These are phyloP conservation scores for Lycodopsis pacificus DNA, from an alignment of 2,797 vertebrate species.

Conservation along the genomic window DNA sequence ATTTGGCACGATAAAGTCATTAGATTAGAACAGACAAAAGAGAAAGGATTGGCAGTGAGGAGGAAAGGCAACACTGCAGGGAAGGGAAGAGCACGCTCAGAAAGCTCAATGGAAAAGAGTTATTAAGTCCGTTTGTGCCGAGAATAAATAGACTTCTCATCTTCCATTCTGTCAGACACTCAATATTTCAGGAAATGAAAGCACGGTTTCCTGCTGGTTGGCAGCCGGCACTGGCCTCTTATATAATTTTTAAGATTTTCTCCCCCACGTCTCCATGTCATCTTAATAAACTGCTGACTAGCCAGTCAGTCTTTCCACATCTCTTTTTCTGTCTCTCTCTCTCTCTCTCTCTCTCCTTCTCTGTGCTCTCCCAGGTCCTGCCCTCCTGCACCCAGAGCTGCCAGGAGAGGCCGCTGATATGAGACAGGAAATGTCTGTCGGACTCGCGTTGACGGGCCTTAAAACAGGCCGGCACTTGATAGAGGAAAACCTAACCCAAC, in stretches of 20 bases:
- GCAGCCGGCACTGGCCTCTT: constrained; percentile 1
- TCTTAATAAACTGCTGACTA: constrained; percentile 33
- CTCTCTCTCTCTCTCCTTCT: background rate
- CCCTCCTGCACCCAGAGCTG: constrained; percentile 37
- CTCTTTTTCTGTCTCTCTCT: background rate
- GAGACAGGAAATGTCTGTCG: constrained; percentile 69
- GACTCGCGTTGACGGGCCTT: constrained; percentile 44
- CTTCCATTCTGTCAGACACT: constrained; percentile 66
- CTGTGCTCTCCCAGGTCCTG: constrained; percentile 33
- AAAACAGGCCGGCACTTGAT: constrained; percentile 14
- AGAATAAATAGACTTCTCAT: constrained; percentile 43
- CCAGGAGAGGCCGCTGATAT: constrained; percentile 44
- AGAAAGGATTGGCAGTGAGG: background rate
- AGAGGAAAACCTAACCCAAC: constrained; percentile 38
- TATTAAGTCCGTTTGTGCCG: constrained; percentile 41
- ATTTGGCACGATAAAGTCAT: constrained; percentile 5
- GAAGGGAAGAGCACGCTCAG: background rate
- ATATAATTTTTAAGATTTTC: constrained; percentile 39
- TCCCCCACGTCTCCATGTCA: constrained; percentile 34
- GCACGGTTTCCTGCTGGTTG: constrained; percentile 53
- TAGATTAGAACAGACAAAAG: constrained; percentile 10
- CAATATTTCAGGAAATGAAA: constrained; percentile 65
- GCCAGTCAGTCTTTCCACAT: constrained; percentile 45
- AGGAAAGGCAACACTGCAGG: constrained; percentile 3
- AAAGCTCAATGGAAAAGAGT: constrained; percentile 42